phyloP scores from a whole-genome alignment of 2,888 invertebrate genomes.

The Lasius platythorax region DNA sequence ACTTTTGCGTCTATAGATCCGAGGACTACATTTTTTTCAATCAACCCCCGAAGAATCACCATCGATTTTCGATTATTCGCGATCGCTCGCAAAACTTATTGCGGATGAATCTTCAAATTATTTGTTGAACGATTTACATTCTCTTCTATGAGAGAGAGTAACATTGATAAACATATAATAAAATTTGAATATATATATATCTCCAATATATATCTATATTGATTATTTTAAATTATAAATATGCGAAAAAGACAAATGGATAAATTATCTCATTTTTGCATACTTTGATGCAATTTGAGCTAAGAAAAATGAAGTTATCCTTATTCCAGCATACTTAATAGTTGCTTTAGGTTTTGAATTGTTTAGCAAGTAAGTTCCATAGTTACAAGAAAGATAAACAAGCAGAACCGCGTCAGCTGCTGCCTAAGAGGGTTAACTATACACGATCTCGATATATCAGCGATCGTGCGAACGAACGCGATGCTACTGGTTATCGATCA shows the following conservation, averaged over 20 bases:
- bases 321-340: neutral
- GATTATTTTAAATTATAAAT: neutral
- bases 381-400: neutral
- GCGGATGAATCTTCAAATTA: neutral
- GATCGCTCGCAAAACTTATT: neutral
- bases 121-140: neutral
- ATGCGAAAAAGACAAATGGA: neutral
- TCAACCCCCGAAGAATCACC: neutral
- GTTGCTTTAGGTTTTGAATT: neutral
- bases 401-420: neutral
- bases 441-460: slow-evolving; percentile 34
- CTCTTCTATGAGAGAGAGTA: neutral
- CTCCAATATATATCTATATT: neutral
- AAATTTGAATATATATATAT: neutral
- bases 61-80: neutral
- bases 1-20: slow-evolving; percentile 16
- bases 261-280: neutral
- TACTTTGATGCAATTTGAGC: neutral
- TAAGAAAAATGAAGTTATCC: neutral
- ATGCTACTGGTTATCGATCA: slow-evolving; percentile 18
- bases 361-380: neutral
- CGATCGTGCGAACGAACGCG: slow-evolving; percentile 30
- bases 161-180: neutral
- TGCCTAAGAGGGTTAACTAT: slow-evolving; percentile 24
- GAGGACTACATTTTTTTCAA: neutral